These are phyloP conservation scores for Luehdorfia chinensis DNA, from an alignment of 1,140 invertebrate species.

Conservation along the genomic window DNA sequence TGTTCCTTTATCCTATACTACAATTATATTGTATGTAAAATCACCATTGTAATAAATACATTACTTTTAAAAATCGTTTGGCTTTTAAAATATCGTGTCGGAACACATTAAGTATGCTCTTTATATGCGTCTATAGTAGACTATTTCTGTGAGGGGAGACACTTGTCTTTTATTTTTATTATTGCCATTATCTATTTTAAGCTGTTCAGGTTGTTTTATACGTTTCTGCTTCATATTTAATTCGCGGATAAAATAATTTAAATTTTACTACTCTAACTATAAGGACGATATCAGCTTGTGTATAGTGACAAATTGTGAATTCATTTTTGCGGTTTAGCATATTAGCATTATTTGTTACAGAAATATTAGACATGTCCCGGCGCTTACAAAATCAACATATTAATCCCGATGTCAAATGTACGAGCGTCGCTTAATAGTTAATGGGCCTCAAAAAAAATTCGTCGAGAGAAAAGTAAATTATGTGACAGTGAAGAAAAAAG, in stretches of 20 bases:
- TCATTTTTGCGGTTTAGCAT: slow-evolving; percentile 9
- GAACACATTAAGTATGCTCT: no score
- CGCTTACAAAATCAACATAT: slow-evolving; percentile 50
- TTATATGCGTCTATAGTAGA: no score
- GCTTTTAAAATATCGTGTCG: no score
- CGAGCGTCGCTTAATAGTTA: slow-evolving; percentile 68
- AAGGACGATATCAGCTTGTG: slow-evolving; percentile 1
- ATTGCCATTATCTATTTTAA: slow-evolving; percentile 4
- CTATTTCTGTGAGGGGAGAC: neutral
- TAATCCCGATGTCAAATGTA: slow-evolving; percentile 62
- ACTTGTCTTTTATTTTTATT: slow-evolving; percentile 10
- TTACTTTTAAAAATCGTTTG: no score
- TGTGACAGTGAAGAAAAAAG: slow-evolving; percentile 69
- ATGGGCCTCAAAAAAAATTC: slow-evolving; percentile 56
- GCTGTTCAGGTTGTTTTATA: neutral
- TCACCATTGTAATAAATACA: no score
- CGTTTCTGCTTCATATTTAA: no score
- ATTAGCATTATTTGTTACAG: slow-evolving; percentile 8
- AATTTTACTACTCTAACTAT: neutral
- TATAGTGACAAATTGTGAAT: slow-evolving; percentile 3
- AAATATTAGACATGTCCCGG: slow-evolving; percentile 31
- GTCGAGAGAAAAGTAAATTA: slow-evolving; percentile 62
- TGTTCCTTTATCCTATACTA: no score
- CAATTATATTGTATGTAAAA: no score
- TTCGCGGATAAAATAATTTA: neutral